Conservation (phyloP, 2,888 invertebrate species). For the Lamellibrachia columna region DNA sequence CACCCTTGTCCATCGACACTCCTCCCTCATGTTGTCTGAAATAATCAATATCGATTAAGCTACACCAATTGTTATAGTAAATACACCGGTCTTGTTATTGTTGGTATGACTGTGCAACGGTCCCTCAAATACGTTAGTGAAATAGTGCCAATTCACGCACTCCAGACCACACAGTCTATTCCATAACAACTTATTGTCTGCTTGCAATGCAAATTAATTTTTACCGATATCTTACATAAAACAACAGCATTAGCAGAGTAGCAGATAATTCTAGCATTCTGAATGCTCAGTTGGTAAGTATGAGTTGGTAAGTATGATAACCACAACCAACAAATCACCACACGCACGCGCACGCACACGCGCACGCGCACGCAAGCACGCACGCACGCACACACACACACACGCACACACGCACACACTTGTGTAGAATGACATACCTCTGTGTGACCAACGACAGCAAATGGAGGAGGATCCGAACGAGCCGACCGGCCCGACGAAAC, state of each 20-base stretch:
- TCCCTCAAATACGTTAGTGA: background rate
- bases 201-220: background rate
- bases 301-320: too few species aligned
- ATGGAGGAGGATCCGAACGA: constrained; percentile 43
- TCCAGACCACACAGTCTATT: background rate
- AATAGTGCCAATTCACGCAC: background rate
- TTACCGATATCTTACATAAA: too few species aligned
- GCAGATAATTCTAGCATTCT: too few species aligned
- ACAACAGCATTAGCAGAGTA: too few species aligned
- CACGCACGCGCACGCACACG: too few species aligned
- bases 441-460: constrained; percentile 45
- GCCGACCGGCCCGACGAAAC: constrained; percentile 43
- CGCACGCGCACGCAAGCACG: too few species aligned
- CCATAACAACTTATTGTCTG: background rate
- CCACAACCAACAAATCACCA: too few species aligned
- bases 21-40: background rate
- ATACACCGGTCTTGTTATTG: background rate
- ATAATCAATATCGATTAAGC: background rate
- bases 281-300: too few species aligned
- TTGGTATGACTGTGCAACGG: background rate
- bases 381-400: too few species aligned
- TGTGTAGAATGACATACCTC: constrained; percentile 40
- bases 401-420: background rate
- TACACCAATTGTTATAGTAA: background rate
- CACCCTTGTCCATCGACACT: background rate